phyloP scores from a whole-genome alignment of 2,113 vertebrate species.

The Calidris pugnax region DNA sequence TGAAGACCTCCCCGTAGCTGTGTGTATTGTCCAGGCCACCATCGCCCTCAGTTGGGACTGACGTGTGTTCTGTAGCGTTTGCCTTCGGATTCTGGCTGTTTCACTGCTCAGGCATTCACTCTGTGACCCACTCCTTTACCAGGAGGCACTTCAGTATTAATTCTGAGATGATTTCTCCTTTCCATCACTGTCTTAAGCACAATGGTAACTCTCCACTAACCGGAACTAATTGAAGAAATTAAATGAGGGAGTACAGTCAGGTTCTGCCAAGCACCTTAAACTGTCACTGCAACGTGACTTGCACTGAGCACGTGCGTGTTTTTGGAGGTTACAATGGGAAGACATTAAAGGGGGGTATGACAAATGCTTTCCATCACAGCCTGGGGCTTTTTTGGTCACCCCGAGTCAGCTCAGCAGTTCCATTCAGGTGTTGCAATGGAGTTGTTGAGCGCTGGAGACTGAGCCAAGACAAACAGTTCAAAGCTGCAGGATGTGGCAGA shows the following conservation, averaged over 20 bases:
- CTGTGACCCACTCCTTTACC: background rate
- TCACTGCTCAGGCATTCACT: background rate
- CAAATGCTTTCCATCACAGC: background rate
- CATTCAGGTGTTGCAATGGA: background rate
- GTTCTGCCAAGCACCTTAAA: background rate
- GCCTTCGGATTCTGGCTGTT: background rate
- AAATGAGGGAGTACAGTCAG: background rate
- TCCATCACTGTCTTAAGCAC: background rate
- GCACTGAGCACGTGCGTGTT: background rate
- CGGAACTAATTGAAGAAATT: background rate
- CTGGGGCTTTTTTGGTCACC: background rate
- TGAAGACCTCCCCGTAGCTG: background rate
- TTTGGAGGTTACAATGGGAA: background rate
- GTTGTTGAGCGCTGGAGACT: background rate
- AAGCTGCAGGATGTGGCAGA: background rate
- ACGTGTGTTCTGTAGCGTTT: background rate
- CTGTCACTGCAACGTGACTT: background rate
- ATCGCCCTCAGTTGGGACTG: background rate
- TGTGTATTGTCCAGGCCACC: background rate
- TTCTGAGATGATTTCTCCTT: background rate
- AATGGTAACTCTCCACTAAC: background rate
- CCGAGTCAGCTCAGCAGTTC: background rate
- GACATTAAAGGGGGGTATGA: rapidly evolving
- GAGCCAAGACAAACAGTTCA: background rate
- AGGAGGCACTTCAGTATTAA: background rate